These are phyloP conservation scores for Catagonus wagneri DNA, from an alignment of 2,113 vertebrate genomes.

Conservation along the genomic window DNA sequence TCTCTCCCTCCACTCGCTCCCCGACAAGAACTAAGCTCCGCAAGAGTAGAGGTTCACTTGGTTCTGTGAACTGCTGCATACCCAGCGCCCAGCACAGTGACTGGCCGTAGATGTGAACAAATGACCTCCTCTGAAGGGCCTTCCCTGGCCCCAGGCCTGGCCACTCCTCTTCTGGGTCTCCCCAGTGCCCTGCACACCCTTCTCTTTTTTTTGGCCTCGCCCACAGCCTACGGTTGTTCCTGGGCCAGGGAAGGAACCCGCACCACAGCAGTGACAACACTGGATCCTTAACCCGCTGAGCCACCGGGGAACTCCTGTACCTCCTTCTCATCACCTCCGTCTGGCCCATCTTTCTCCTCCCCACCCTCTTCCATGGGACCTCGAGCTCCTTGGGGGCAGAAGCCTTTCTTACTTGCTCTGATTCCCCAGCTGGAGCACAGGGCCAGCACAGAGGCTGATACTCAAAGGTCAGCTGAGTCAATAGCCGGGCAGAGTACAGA, in stretches of 20 bases:
- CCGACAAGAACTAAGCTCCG: not conserved
- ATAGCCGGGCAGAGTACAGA: not conserved
- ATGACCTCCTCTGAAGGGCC: not conserved
- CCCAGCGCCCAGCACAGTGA: not conserved
- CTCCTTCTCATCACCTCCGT: not conserved
- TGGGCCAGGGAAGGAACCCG: too few species aligned
- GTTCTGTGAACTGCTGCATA: not conserved
- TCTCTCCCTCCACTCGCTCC: not conserved
- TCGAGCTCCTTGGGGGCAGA: not conserved
- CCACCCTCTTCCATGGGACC: not conserved
- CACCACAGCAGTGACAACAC: too few species aligned
- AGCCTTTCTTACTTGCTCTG: not conserved
- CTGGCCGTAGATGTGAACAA: not conserved
- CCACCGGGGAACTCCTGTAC: too few species aligned
- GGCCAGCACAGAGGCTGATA: too few species aligned
- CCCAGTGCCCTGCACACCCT: not conserved
- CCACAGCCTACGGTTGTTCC: too few species aligned
- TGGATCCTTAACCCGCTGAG: too few species aligned
- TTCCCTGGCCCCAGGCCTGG: not conserved
- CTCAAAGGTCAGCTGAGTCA: not conserved
- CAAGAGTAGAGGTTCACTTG: not conserved
- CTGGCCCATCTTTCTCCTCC: not conserved
- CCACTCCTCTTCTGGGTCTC: not conserved
- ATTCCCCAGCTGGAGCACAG: not conserved
- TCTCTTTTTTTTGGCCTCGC: too few species aligned